phyloP scores from a whole-genome alignment of 2,113 vertebrate genomes.

The Cettia cetti region DNA sequence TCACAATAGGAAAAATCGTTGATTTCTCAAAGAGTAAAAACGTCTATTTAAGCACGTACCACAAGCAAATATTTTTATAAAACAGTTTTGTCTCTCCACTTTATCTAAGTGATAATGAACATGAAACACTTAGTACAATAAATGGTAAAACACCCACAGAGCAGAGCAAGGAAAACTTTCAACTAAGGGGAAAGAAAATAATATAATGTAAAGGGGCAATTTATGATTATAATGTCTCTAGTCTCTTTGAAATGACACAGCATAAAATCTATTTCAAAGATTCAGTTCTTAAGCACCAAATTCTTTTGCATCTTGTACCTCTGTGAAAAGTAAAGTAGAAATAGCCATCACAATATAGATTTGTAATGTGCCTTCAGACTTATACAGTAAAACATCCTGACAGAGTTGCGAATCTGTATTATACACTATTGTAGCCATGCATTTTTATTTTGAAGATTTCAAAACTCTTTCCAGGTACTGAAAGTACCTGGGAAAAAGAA shows the following conservation, averaged over 20 bases:
- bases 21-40: neutral
- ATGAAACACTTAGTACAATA: neutral
- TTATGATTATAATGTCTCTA: neutral
- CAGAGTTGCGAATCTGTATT: neutral
- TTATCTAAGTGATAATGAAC: neutral
- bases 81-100: neutral
- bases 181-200: neutral
- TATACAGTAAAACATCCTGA: neutral
- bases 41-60: neutral
- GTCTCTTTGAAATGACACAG: neutral
- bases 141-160: neutral
- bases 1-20: neutral
- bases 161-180: neutral
- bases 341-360: neutral
- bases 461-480: neutral
- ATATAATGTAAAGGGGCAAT: neutral
- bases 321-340: neutral
- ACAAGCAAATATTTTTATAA: neutral
- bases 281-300: neutral
- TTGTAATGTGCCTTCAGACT: neutral
- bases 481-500: neutral
- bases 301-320: neutral
- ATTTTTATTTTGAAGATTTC: neutral
- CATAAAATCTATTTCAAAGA: neutral
- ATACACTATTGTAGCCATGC: neutral